Evolutionary conservation across 2,888 invertebrate genomes (phyloP).

Genomic region (Pimpla rufipes): DNA sequence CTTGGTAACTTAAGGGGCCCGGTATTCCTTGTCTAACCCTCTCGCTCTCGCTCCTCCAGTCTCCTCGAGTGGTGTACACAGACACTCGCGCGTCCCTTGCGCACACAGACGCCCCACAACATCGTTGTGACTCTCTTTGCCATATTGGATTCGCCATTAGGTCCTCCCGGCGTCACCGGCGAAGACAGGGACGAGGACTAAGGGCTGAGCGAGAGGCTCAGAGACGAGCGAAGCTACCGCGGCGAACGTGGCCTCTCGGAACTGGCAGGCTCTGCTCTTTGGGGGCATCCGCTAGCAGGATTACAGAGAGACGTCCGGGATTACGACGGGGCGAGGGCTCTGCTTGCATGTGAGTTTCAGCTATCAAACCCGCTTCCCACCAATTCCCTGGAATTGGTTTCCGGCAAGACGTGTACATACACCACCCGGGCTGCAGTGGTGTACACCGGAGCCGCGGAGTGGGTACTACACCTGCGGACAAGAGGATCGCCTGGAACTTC

Average conservation of each 20-base stretch:
- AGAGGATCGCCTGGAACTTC: slow-evolving; percentile 51
- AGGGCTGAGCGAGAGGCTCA: not conserved
- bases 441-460: not conserved
- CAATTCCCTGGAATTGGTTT: slow-evolving; percentile 71
- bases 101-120: not conserved
- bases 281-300: slow-evolving; percentile 34
- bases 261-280: slow-evolving; percentile 46
- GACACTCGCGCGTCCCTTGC: too few species aligned
- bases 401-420: slow-evolving; percentile 40
- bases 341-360: slow-evolving; percentile 11
- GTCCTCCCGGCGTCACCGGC: slow-evolving; percentile 27
- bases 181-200: slow-evolving; percentile 2
- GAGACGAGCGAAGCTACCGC: not conserved
- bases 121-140: slow-evolving; percentile 51
- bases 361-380: slow-evolving; percentile 25
- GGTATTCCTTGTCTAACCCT: slow-evolving; percentile 47
- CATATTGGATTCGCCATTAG: slow-evolving; percentile 75
- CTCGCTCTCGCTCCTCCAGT: slow-evolving; percentile 10
- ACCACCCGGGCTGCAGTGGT: not conserved
- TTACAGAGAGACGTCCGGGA: slow-evolving; percentile 50
- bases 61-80: slow-evolving; percentile 36
- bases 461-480: not conserved
- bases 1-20: slow-evolving; percentile 73
- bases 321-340: slow-evolving; percentile 7
- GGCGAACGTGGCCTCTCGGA: slow-evolving; percentile 16